Base-by-base conservation (phyloP, 2,113 vertebrate genomes). In the Myotis davidii region DNA sequence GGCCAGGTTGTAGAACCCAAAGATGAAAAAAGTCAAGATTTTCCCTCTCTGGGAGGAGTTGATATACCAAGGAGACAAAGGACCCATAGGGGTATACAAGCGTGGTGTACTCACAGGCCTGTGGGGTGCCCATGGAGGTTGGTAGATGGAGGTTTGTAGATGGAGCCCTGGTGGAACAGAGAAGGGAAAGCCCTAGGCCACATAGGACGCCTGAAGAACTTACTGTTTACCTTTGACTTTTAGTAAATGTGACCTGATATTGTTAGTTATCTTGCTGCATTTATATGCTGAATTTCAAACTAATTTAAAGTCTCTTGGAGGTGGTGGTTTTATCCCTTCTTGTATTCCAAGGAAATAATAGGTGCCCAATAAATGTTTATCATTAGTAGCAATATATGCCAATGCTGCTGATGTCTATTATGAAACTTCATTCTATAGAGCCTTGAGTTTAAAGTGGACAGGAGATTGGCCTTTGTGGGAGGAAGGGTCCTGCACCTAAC, bases 241-340 rank as follows among this genome's bases (percentile, higher is more conserved):
- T 65, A 10, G 32, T 42, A 29, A 85, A 37, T n/a, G 25, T 85
- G 8, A 64, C 42, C 3, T 90, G 20, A 9, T 42, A 14, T n/a
- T 59, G 12, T 52, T 73, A 79, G 5, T 69, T 83, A 21, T 45
- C 13, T 73, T 65, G 11, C 73, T 81, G 72, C 12, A 29, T 90
- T 84, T 73, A 54, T 50, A 25, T 14, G 39, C 21, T 76, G 59
- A 89, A 83, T 65, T 94, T n/a, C n/a, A 52, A 73, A 74, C 20
- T 56, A 25, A 50, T 64, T 83, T 88, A 21, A 45, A 69, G 34
- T 61, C 5, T 91, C 59, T 34, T 37, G 27, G 16, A 92, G n/a
- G 21, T 67, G 11, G 21, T 39, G 16, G 42, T 67, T 92, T 93
- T 85, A 61, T 91, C 21, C 6, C 2, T 50, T 6, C 11, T 85